Base-by-base conservation (phyloP, 2,113 vertebrate species). In the Ctenodactylus gundi region DNA sequence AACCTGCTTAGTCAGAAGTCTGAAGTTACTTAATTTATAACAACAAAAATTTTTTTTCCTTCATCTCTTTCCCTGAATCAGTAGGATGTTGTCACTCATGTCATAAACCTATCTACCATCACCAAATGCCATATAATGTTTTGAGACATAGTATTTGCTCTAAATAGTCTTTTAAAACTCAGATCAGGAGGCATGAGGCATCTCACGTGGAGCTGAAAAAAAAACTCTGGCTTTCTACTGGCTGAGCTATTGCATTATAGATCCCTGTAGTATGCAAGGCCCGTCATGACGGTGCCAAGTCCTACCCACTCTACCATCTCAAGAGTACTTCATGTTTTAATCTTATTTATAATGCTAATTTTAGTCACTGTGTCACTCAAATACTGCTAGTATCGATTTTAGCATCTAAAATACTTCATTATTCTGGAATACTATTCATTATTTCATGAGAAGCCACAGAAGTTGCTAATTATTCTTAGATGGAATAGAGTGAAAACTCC, bases 1-100 rank as follows among this genome's bases (percentile, higher is more conserved):
- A 95, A 91, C 25, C 25, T 96, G 29, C 68, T 96, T 67, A 92
- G 39, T 91, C 83, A 96, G 67, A 94, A 57, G 36, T 88, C 70
- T 86, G 39, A 91, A 53, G 12, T 70, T 95, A 44, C 12, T 91
- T 60, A 21, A 73, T 94, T 96, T 86, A 55, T 20, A 93, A 85
- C 51, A 77, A 72, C 31, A 96, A 94, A 29, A 36, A 46, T 94
- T 31, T 25, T 57, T 94, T 31, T 25, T 57, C 85, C 31, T 77
- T n/a, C 60, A 34, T 78, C 41, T 70, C 17, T 85, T 23, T 76
- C 62, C 7, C 36, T 95, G 68, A 60, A 89, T 94, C 49, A 60
- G 25, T 31, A 31, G 23, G 14, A 12, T 73, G 53, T 90, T 84
- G 68, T 7, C 62, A 5, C 82, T 76, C 92, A 64, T 29, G 31